Evolutionary conservation across 2,113 vertebrate genomes (phyloP).

Genomic region (Sylvilagus bachmani): DNA sequence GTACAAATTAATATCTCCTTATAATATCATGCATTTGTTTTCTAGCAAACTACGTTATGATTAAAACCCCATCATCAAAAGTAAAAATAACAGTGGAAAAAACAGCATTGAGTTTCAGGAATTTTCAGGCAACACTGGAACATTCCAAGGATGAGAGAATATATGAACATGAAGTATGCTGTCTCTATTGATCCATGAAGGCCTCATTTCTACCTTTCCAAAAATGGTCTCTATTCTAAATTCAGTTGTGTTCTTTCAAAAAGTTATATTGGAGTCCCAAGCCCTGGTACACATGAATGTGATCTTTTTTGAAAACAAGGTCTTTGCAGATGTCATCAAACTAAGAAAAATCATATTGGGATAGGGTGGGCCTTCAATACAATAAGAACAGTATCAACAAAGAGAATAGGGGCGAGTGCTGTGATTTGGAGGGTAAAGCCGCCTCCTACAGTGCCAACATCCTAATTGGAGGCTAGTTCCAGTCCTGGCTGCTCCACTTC

Average conservation of each 20-base stretch:
- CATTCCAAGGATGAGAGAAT: background rate
- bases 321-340: background rate
- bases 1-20: background rate
- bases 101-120: background rate
- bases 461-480: too few relatives aligned
- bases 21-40: background rate
- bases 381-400: background rate
- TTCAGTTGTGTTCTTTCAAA: background rate
- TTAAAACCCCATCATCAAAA: background rate
- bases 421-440: too few relatives aligned
- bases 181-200: background rate
- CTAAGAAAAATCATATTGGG: background rate
- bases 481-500: too few relatives aligned
- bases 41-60: background rate
- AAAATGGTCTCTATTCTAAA: background rate
- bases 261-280: background rate
- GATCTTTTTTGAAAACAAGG: background rate
- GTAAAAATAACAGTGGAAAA: background rate
- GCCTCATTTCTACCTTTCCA: background rate
- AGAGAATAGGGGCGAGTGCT: too few relatives aligned
- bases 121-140: background rate
- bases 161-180: background rate
- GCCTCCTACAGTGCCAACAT: too few relatives aligned
- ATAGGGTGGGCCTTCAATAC: background rate
- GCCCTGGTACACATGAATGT: background rate